Evolutionary conservation across 2,113 vertebrate genomes (phyloP).

Genomic region (Shinisaurus crocodilurus): DNA sequence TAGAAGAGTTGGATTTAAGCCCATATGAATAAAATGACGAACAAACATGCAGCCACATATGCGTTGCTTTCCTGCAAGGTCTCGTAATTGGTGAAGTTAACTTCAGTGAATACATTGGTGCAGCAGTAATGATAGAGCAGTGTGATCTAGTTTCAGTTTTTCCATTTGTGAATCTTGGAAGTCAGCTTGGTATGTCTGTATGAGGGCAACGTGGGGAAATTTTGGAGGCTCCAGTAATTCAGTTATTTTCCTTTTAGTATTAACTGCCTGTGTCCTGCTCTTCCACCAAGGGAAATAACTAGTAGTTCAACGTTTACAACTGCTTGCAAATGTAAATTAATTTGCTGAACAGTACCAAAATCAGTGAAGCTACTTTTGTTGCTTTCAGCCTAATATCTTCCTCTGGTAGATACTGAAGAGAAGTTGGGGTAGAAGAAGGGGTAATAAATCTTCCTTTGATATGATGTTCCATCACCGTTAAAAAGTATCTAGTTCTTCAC

Average conservation of each 20-base stretch:
- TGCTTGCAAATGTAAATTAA: neutral
- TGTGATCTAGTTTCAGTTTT: neutral
- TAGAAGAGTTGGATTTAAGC: too few relatives aligned
- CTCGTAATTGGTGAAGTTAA: conserved; percentile 27
- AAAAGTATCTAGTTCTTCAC: neutral
- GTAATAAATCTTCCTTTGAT: neutral
- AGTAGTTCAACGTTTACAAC: neutral
- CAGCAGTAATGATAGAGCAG: neutral
- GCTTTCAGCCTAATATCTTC: neutral
- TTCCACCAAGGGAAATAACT: neutral
- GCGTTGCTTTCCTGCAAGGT: conserved; percentile 5
- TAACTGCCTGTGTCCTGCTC: neutral
- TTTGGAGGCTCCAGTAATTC: neutral
- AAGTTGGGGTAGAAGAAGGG: too few relatives aligned
- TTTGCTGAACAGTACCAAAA: neutral
- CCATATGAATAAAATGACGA: neutral
- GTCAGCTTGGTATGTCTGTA: neutral
- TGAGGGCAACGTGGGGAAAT: neutral
- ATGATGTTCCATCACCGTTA: neutral
- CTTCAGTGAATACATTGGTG: neutral
- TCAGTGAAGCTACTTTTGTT: neutral
- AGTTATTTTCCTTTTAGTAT: neutral
- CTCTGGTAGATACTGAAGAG: neutral
- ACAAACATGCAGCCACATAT: neutral
- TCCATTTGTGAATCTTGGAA: neutral